Evolutionary conservation across 2,113 vertebrate species (phyloP), one percentile per base, ranked within the genome.

Genomic region (Sebastes schlegelii): DNA sequence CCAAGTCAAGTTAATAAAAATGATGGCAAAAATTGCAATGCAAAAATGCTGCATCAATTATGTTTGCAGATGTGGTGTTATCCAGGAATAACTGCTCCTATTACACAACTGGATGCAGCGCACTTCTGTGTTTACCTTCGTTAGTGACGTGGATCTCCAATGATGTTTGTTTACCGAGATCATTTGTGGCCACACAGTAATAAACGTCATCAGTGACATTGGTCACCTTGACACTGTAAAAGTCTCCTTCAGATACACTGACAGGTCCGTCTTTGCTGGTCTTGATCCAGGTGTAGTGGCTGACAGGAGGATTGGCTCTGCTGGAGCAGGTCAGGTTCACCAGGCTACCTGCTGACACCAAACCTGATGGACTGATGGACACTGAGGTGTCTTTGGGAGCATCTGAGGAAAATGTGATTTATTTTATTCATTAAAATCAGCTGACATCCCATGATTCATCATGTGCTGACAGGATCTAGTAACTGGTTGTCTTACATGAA

Each of bases 251-350:
- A 23, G 23, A 23, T 23, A 23, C 23, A 23, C 23, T 23, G 23
- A 23, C 23, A 1, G 23, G 23, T 23, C 23, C 23, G 23, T 23
- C 23, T 23, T 23, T 23, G 23, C 23, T 71, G 21, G 1, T 76
- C 82, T 23, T 86, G 78, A 87, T 85, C 89, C 89, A 93, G 83
- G 49, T 78, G 83, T 86, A 92, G 67, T 11, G n/a, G 9, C n/a
- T 70, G 61, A 87, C 74, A 2, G 89, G 74, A 79, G 89, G 91
- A 1, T 84, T 89, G 66, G 89, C 66, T n/a, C 67, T 79, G 51
- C 82, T 79, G 60, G 64, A 76, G 75, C 88, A 89, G 19, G 70
- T 84, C 60, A 89, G 66, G 21, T 73, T 87, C 61, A 89, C 88
- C 48, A 6, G 4, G 19, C 82, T 79, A 17, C 82, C 88, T 5